Evolutionary conservation across 2,888 invertebrate genomes (phyloP).

Genomic region (Drosophila formosana): DNA sequence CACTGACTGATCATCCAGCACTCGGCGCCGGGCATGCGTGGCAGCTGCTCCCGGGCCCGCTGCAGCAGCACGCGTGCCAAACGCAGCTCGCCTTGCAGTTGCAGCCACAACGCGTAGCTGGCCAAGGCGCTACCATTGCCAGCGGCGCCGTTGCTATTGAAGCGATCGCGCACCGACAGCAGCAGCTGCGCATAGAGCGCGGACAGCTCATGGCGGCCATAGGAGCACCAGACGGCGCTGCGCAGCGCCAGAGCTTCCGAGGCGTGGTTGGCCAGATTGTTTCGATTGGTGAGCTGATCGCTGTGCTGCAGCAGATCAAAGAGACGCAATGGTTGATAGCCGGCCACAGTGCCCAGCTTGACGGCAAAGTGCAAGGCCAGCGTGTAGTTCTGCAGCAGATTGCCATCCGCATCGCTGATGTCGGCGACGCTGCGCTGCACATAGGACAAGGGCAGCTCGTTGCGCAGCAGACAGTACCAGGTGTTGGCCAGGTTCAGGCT

Average conservation of each 20-base stretch:
- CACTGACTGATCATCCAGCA: constrained; percentile 90
- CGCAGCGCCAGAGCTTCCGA: constrained; percentile 93
- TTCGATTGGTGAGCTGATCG: constrained; percentile 93
- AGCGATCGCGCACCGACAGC: constrained; percentile 90
- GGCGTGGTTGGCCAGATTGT: constrained; percentile 92
- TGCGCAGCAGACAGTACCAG: constrained; percentile 89
- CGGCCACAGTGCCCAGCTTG: constrained; percentile 88
- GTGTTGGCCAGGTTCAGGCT: constrained; percentile 94
- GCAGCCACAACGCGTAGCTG: constrained; percentile 87
- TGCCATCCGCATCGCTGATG: constrained; percentile 86
- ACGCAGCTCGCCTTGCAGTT: constrained; percentile 86
- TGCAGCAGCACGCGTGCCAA: constrained; percentile 87
- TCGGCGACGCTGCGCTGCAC: constrained; percentile 83
- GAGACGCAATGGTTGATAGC: constrained; percentile 83
- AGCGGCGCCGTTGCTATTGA: constrained; percentile 88
- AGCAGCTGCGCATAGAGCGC: constrained; percentile 92
- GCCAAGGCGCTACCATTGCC: constrained; percentile 90
- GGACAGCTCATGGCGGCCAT: constrained; percentile 94
- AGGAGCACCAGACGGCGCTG: constrained; percentile 94
- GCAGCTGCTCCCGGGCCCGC: constrained; percentile 88
- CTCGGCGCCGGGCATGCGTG: constrained; percentile 87
- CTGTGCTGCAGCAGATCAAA: constrained; percentile 92
- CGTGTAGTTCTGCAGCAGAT: constrained; percentile 90
- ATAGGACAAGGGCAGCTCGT: constrained; percentile 70
- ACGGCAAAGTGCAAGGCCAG: constrained; percentile 91